Conservation (phyloP, 2,888 invertebrate species). For the Poecilus cupreus region DNA sequence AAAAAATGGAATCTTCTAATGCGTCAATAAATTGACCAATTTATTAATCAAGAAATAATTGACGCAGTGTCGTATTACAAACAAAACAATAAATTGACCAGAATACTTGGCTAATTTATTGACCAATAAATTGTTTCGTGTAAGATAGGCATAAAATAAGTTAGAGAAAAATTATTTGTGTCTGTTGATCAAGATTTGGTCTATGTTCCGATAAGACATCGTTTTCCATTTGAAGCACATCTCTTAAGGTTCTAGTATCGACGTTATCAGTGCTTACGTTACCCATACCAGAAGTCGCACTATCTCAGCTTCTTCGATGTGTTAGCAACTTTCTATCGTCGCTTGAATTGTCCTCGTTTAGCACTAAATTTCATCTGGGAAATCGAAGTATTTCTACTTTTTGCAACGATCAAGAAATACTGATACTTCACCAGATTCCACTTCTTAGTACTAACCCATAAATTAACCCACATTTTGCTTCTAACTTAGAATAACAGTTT, state of each 20-base stretch:
- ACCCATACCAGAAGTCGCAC: background rate
- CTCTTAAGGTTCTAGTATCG: background rate
- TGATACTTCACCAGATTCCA: background rate
- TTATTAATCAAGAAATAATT: too few relatives aligned
- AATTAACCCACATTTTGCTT: background rate
- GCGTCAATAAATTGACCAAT: too few relatives aligned
- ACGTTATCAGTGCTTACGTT: background rate
- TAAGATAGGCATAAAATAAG: too few relatives aligned
- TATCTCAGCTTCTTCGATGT: background rate
- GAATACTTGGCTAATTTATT: too few relatives aligned
- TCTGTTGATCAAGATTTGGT: too few relatives aligned
- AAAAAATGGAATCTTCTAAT: too few relatives aligned
- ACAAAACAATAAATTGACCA: too few relatives aligned
- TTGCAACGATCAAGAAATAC: background rate
- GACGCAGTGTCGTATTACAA: too few relatives aligned
- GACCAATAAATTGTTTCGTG: too few relatives aligned
- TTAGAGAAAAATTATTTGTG: too few relatives aligned
- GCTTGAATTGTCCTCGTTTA: constrained; percentile 8
- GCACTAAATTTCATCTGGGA: background rate
- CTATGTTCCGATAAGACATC: too few relatives aligned
- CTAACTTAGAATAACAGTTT: background rate
- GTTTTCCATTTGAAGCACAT: too few relatives aligned
- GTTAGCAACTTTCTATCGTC: constrained; percentile 2
- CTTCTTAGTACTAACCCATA: background rate
- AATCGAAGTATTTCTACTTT: constrained; percentile 5